These are phyloP conservation scores for Peromyscus melanophrys DNA, from an alignment of 2,797 vertebrate species.

Conservation along the genomic window DNA sequence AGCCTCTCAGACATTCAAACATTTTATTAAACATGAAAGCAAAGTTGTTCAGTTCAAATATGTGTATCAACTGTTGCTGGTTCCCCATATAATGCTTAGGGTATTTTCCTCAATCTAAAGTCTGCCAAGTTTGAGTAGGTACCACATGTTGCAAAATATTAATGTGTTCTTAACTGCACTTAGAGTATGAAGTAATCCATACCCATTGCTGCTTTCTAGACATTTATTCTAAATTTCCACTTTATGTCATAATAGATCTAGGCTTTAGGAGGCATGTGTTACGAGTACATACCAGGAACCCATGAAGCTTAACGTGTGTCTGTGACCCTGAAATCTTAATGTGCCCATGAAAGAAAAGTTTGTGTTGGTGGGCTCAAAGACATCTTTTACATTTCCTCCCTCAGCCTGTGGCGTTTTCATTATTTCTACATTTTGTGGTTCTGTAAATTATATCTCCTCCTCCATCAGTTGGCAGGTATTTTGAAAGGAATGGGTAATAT, in stretches of 20 bases:
- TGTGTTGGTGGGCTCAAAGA: slow-evolving; percentile 47
- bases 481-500: slow-evolving; percentile 58
- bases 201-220: background rate
- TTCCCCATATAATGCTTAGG: background rate
- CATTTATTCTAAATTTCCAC: slow-evolving; percentile 48
- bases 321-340: background rate
- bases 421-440: slow-evolving; percentile 60
- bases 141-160: slow-evolving; percentile 27
- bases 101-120: background rate
- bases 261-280: background rate
- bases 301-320: background rate
- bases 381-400: slow-evolving; percentile 49
- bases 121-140: background rate
- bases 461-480: slow-evolving; percentile 59
- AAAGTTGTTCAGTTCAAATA: background rate
- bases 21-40: slow-evolving; percentile 45
- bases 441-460: slow-evolving; percentile 40
- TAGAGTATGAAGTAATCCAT: slow-evolving; percentile 30
- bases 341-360: slow-evolving; percentile 29
- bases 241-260: background rate
- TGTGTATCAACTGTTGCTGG: background rate
- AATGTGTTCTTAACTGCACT: slow-evolving; percentile 7
- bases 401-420: slow-evolving; percentile 32
- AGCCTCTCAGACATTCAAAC: background rate
- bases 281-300: background rate